Evolutionary conservation across 2,888 invertebrate genomes (phyloP), one percentile per base, ranked within the genome.

Genomic region (Tinea semifulvella): DNA sequence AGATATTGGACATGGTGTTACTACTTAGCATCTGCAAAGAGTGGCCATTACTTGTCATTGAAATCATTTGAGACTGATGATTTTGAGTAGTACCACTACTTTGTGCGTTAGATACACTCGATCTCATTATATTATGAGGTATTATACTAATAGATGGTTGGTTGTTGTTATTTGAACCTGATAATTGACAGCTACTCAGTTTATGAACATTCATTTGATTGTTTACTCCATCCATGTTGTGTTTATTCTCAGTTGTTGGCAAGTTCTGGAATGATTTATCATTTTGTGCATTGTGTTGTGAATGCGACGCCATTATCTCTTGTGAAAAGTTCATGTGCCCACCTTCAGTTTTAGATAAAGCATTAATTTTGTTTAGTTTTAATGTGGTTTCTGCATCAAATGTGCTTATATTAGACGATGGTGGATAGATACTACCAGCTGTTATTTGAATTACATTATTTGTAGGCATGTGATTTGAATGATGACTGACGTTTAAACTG

Each of bases 381-480:
- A 80, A 52, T 17, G 79, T 65, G n/a, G 80, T 80, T 49, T 80
- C 80, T 7, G 74, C 67, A 53, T 80, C 79, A 49, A 80, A 80
- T 52, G 62, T 74, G 42, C 61, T 74, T 57, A 77, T 71, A 20
- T 19, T 19, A 7, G 76, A 67, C 25, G 74, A 65, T 11, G 77
- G 75, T 10, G 75, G 59, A 50, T 79, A 79, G 50, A 80, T 79
- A 50, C 77, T 80, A 46, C 80, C 80, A 48, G 80, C 68, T 48
- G 74, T 68, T 50, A 80, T 80, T 57, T 80, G 80, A 48, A 80
- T 80, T 3, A 80, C 68, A 52, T 80, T 80, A 53, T 76, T 80
- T 1, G 74, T 63, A 7, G 71, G 61, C 2, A 73, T 61, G 53
- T 76, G 76, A 13, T 62, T 57, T 2, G 74, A 64, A 53, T 79